Evolutionary conservation across 2,113 vertebrate genomes (phyloP).

Genomic region (Galeopterus variegatus): DNA sequence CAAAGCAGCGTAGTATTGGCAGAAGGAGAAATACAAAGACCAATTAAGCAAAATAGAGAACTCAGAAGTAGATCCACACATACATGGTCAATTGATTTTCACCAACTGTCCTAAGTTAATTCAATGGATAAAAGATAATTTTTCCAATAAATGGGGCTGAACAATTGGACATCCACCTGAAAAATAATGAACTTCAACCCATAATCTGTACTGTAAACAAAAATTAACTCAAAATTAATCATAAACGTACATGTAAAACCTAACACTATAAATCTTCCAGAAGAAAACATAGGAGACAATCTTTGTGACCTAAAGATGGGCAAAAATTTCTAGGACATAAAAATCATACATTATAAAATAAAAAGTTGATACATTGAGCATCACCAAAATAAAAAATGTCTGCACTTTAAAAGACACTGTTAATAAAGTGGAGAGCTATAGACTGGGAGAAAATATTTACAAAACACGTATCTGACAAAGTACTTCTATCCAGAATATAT

Average conservation of each 20-base stretch:
- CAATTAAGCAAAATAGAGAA: neutral
- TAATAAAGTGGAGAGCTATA: neutral
- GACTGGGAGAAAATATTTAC: neutral
- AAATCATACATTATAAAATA: slow-evolving; percentile 8
- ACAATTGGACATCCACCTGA: neutral
- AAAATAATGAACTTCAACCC: neutral
- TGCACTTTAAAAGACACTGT: neutral
- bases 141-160: slow-evolving; percentile 9
- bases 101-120: neutral
- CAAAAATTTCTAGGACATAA: neutral
- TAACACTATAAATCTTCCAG: neutral
- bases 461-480: neutral
- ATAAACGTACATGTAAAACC: slow-evolving; percentile 2
- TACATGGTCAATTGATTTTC: neutral
- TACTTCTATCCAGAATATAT: neutral
- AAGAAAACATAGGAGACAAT: neutral
- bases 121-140: neutral
- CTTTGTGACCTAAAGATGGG: neutral
- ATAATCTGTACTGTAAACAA: neutral
- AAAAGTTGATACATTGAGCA: slow-evolving; percentile 21
- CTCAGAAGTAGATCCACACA: neutral
- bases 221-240: slow-evolving; percentile 29
- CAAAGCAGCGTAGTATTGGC: neutral
- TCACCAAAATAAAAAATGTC: slow-evolving; percentile 8
- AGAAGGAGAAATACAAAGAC: neutral